Evolutionary conservation across 2,797 vertebrate genomes (phyloP), one percentile per base, ranked within the genome.

Genomic region (Schizopygopsis pylzovi): DNA sequence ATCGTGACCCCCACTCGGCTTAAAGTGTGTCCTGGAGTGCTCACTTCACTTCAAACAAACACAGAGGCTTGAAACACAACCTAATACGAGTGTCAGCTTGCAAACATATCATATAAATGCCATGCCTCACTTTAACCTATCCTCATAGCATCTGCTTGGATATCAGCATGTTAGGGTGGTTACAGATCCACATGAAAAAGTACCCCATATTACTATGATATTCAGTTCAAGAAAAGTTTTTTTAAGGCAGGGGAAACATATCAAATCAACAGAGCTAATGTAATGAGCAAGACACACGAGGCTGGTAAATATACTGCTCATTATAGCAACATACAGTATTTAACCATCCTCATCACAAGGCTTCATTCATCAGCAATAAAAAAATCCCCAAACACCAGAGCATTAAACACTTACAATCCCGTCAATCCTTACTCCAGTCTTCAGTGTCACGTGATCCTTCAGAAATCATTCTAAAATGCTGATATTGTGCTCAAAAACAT

Each of bases 21-120:
- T 91, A 93, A 84, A 89, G 91, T 81, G 77, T 90, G 91, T 86
- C 90, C 92, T 83, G 61, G 22, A 92, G 85, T 87, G 82, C 85
- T 91, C 65, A 86, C 86, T 92, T 91, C 77, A 85, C 77, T 78
- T 73, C 79, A 79, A 70, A 85, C 59, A 77, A 52, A 78, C 86
- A 86, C 81, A 77, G 18, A 43, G 41, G 20, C 9, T 33, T 20
- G 52, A 54, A 37, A 67, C 65, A 22, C 18, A 47, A 20, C 16
- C 63, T 16, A 68, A 59, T 68, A 22, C 61, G 41, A 77, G 72
- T 1, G 13, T 28, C n/a, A 61, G 70, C 52, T 59, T 65, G 59
- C 78, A 49, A 65, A 67, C 61, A 67, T 45, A 25, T 61, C 13
- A 43, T 61, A 56, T 37, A 61, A 61, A 67, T 11, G 22, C 22